phyloP scores from a whole-genome alignment of 2,888 invertebrate genomes.

The Andricus quercusramuli region DNA sequence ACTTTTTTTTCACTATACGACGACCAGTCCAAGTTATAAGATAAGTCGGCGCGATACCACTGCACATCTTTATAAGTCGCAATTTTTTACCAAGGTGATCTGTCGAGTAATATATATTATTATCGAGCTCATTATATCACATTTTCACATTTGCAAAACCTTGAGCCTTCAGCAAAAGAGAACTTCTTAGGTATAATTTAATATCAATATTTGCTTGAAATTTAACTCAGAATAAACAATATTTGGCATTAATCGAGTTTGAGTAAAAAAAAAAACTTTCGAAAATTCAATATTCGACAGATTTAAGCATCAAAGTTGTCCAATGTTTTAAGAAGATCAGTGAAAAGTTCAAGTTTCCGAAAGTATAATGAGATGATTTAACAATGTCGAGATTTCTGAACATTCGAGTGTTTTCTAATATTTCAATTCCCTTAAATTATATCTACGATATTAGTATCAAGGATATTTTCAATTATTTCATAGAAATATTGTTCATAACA shows the following conservation, averaged over 20 bases:
- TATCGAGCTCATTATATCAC: slow-evolving; percentile 28
- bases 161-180: neutral
- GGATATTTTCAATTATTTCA: too few relatives aligned
- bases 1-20: neutral
- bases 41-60: slow-evolving; percentile 16
- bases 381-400: too few relatives aligned
- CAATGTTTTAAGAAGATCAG: too few relatives aligned
- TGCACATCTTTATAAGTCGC: slow-evolving; percentile 30
- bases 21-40: slow-evolving; percentile 27
- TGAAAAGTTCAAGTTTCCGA: too few relatives aligned
- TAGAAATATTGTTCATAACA: too few relatives aligned
- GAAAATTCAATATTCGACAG: too few relatives aligned
- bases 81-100: slow-evolving; percentile 19
- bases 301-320: too few relatives aligned
- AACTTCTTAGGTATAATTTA: neutral
- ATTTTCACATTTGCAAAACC: slow-evolving; percentile 6
- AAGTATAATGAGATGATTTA: too few relatives aligned
- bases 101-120: slow-evolving; percentile 16
- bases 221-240: neutral
- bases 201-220: neutral
- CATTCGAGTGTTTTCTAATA: too few relatives aligned
- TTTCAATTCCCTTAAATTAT: too few relatives aligned
- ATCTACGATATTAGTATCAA: too few relatives aligned
- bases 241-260: neutral
- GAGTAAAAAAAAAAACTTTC: too few relatives aligned